Evolutionary conservation across 2,797 vertebrate genomes (phyloP).

Genomic region (Pampus argenteus): DNA sequence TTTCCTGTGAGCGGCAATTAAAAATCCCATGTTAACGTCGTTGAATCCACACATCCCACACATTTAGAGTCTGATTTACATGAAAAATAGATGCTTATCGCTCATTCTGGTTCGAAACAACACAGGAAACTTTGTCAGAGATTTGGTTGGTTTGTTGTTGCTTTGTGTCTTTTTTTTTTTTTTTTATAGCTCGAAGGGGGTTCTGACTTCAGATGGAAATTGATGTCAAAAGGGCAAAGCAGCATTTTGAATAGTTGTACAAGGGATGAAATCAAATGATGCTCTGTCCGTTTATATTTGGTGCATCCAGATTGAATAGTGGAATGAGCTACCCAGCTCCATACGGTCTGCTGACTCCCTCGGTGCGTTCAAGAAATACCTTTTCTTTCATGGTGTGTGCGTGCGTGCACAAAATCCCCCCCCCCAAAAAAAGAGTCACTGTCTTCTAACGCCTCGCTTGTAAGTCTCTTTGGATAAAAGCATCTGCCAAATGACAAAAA

Average conservation of each 20-base stretch:
- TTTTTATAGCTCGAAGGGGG: not conserved
- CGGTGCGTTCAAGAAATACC: not conserved
- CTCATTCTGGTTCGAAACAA: not conserved
- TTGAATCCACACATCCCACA: slow-evolving; percentile 9
- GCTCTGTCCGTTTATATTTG: not conserved
- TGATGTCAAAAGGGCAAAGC: slow-evolving; percentile 22
- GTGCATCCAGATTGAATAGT: not conserved
- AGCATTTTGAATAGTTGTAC: slow-evolving; percentile 19
- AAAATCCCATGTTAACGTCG: not conserved
- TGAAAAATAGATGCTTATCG: not conserved
- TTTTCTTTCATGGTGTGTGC: too few species aligned
- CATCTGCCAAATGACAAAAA: too few species aligned
- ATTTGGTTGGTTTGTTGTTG: slow-evolving; percentile 1
- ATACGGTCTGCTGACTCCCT: not conserved
- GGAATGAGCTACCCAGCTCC: not conserved
- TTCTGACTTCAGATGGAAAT: slow-evolving; percentile 24
- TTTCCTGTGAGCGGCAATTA: slow-evolving; percentile 7
- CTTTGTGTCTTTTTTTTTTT: too few species aligned
- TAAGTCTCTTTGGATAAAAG: too few species aligned
- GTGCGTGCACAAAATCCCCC: too few species aligned
- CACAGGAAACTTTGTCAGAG: not conserved
- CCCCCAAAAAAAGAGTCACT: too few species aligned
- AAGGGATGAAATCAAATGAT: slow-evolving; percentile 7
- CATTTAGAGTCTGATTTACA: not conserved
- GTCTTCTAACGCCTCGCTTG: too few species aligned